These are phyloP conservation scores for Paracanthobrama guichenoti DNA, from an alignment of 2,113 vertebrate species.

Conservation along the genomic window DNA sequence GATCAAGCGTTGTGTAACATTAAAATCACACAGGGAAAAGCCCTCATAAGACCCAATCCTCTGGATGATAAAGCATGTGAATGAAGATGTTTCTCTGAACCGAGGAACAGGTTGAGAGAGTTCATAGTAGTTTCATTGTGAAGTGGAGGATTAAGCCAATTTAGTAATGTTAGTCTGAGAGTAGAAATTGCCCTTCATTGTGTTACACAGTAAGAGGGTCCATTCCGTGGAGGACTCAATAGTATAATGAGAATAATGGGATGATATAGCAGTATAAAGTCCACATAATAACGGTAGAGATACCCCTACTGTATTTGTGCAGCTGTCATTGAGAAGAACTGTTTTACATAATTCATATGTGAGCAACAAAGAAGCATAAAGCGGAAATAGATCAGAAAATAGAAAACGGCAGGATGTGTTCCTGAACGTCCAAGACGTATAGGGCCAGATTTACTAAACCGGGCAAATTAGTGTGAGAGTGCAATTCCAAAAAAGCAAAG, in stretches of 20 bases:
- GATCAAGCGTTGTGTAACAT: conserved; percentile 54
- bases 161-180: conserved; percentile 20
- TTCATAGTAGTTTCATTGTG: conserved; percentile 10
- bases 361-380: neutral
- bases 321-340: neutral
- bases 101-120: neutral
- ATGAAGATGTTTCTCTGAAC: neutral
- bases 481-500: no score
- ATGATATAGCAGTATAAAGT: neutral
- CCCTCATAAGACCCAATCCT: conserved; percentile 13
- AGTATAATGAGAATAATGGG: conserved; percentile 14
- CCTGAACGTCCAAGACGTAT: neutral
- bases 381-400: neutral
- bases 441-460: no score
- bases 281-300: neutral
- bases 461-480: no score
- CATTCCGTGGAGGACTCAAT: neutral
- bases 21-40: conserved; percentile 47
- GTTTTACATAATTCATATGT: neutral
- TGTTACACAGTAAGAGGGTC: neutral
- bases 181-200: conserved; percentile 2
- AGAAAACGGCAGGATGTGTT: neutral
- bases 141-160: conserved; percentile 21
- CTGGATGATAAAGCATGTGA: neutral
- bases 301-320: neutral